Percentiles rank a stretch among this genome's conserved stretches.
These are phyloP conservation scores for Yponomeuta plumbellus DNA, from an alignment of 2,888 invertebrate species.

Conservation along the genomic window DNA sequence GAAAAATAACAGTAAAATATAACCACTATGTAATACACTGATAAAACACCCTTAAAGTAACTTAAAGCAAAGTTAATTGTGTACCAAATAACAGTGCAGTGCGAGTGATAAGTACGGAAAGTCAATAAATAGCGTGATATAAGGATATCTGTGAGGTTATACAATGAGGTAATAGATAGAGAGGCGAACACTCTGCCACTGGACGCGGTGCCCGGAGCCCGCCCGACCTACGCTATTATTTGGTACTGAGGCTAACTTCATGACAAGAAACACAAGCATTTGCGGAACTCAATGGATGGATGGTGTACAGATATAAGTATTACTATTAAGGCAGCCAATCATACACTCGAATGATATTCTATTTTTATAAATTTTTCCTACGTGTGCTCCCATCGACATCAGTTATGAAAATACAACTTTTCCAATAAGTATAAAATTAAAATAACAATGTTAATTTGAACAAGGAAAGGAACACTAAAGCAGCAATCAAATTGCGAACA, in stretches of 20 bases:
- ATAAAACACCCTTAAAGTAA: conserved; percentile 65
- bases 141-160: conserved; percentile 61
- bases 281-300: conserved; percentile 45
- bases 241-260: conserved; percentile 53
- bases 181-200: conserved; percentile 1
- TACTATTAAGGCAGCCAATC: conserved; percentile 66
- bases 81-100: conserved; percentile 74
- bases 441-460: conserved; percentile 52
- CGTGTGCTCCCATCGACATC: conserved; percentile 16
- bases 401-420: conserved; percentile 13
- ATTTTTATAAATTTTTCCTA: conserved; percentile 16
- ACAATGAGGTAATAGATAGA: conserved; percentile 65
- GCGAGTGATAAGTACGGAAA: conserved; percentile 64
- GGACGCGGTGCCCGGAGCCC: conserved; percentile 24
- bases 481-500: conserved; percentile 77
- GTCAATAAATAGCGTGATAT: conserved; percentile 52
- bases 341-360: conserved; percentile 44
- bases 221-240: conserved; percentile 57
- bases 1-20: conserved; percentile 74
- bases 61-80: conserved; percentile 55
- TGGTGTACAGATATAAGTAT: conserved; percentile 49
- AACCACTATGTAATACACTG: conserved; percentile 66
- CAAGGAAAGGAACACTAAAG: conserved; percentile 73
- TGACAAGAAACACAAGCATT: conserved; percentile 33
- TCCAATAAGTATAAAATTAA: conserved; percentile 11